Percentiles rank a stretch among this genome's conserved stretches.
These are phyloP conservation scores for Gallinago solitaria DNA, from an alignment of 2,797 vertebrate species.

Conservation along the genomic window DNA sequence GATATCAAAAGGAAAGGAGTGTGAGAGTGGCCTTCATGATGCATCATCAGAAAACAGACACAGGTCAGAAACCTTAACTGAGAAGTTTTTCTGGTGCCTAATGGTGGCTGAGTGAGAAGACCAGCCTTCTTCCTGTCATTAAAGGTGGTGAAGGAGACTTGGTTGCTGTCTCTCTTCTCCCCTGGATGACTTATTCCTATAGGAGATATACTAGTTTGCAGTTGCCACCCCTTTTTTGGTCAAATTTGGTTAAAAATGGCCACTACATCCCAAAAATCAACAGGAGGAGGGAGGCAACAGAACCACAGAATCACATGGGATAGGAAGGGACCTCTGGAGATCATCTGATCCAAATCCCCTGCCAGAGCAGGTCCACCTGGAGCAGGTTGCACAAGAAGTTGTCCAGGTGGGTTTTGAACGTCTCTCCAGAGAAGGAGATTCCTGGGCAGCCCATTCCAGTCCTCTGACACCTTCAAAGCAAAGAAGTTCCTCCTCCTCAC, in stretches of 20 bases:
- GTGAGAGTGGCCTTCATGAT: background rate
- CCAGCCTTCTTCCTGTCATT: background rate
- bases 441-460: too few relatives aligned
- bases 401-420: too few relatives aligned
- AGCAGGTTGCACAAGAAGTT: too few relatives aligned
- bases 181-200: background rate
- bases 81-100: background rate
- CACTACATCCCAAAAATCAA: fast-evolving
- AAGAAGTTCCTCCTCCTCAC: too few relatives aligned
- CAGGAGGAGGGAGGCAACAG: too few relatives aligned
- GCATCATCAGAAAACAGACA: background rate
- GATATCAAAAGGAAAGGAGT: background rate
- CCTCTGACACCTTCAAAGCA: too few relatives aligned
- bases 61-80: background rate
- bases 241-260: background rate
- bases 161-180: background rate
- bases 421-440: too few relatives aligned
- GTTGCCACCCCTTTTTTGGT: background rate
- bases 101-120: fast-evolving
- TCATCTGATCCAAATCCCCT: too few relatives aligned
- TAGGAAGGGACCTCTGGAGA: too few relatives aligned
- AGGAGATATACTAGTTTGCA: fast-evolving
- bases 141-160: background rate
- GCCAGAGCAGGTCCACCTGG: too few relatives aligned
- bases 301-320: too few relatives aligned